Evolutionary conservation across 2,797 vertebrate genomes (phyloP).

Genomic region (Falco biarmicus): DNA sequence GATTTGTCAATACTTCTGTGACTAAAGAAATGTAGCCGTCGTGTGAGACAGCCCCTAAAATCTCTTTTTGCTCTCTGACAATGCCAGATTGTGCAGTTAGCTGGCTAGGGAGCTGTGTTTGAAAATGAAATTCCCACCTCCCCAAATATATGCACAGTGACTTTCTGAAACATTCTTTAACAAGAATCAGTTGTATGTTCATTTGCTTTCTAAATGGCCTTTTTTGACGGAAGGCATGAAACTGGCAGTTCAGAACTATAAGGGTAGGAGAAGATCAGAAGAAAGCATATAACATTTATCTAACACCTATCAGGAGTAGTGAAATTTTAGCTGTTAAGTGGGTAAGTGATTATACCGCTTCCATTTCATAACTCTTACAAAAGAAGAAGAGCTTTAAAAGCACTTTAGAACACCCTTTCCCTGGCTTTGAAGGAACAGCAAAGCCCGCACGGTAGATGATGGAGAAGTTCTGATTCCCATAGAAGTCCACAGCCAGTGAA

Average conservation of each 20-base stretch:
- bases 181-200: background rate
- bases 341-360: background rate
- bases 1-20: background rate
- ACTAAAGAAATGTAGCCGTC: background rate
- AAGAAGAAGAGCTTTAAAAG: background rate
- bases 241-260: background rate
- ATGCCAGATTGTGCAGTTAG: conserved; percentile 10
- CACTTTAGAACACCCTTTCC: background rate
- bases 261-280: background rate
- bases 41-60: background rate
- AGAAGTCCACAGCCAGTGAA: background rate
- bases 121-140: background rate
- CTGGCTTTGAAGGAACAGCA: background rate
- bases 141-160: background rate
- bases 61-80: background rate
- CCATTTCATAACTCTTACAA: background rate
- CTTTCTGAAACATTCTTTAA: conserved; percentile 30
- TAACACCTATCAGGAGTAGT: accelerated
- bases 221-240: background rate
- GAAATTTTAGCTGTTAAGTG: background rate
- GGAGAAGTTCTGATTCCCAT: background rate
- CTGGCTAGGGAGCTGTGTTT: background rate
- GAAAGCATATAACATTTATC: background rate
- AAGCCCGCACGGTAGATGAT: background rate
- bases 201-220: background rate